Conservation (phyloP, 1,140 invertebrate species). For the Zelostemma sp. region DNA sequence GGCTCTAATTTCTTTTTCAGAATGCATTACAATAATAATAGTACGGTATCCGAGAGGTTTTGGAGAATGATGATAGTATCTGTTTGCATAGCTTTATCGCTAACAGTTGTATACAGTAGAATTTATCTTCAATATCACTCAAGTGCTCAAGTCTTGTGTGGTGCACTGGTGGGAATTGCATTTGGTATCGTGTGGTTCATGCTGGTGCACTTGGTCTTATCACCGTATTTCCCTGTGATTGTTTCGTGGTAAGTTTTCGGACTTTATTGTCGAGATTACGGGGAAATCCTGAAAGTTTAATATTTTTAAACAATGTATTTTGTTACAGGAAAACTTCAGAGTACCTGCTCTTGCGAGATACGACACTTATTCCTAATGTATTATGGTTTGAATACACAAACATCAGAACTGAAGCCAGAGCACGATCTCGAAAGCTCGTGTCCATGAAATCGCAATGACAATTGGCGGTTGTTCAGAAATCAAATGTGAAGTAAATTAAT, state of each 20-base stretch:
- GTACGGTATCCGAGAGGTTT: slow-evolving; percentile 80
- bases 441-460: slow-evolving; percentile 91
- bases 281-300: too few species aligned
- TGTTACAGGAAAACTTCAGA: slow-evolving; percentile 85
- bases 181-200: slow-evolving; percentile 83
- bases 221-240: slow-evolving; percentile 88
- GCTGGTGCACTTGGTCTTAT: slow-evolving; percentile 83
- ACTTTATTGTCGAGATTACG: background rate
- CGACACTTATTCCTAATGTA: slow-evolving; percentile 92
- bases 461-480: slow-evolving; percentile 63
- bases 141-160: slow-evolving; percentile 84
- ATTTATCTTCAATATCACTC: slow-evolving; percentile 93
- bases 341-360: slow-evolving; percentile 88
- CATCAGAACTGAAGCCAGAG: slow-evolving; percentile 83
- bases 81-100: slow-evolving; percentile 73
- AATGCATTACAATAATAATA: slow-evolving; percentile 85
- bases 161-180: slow-evolving; percentile 77
- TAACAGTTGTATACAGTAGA: slow-evolving; percentile 77
- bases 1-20: slow-evolving; percentile 72
- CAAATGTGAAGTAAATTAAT: slow-evolving; percentile 52
- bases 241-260: slow-evolving; percentile 82
- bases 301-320: too few species aligned
- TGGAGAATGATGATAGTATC: slow-evolving; percentile 79
- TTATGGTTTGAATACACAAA: slow-evolving; percentile 96
- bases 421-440: slow-evolving; percentile 84